Conservation (phyloP, 2,113 vertebrate species). For the Chlorodrepanis virens region DNA sequence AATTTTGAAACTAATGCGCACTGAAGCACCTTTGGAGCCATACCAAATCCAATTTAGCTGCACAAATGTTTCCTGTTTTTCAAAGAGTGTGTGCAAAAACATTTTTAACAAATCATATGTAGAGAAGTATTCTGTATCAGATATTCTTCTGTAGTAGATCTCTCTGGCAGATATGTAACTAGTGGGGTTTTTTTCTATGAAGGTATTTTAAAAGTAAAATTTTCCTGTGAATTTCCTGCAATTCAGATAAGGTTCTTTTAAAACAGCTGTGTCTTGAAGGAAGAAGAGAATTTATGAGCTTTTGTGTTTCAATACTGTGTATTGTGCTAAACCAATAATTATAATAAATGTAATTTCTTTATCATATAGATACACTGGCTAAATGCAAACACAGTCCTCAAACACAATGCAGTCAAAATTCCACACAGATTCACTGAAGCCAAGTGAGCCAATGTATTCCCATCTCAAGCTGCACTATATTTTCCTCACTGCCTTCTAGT, state of each 20-base stretch:
- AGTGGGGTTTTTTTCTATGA: background rate
- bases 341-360: background rate
- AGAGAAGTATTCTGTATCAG: background rate
- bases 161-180: background rate
- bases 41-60: background rate
- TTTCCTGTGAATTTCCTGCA: background rate
- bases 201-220: background rate
- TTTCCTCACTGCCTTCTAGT: background rate
- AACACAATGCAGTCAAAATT: background rate
- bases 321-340: background rate
- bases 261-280: background rate
- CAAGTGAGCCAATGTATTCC: background rate
- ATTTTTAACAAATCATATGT: background rate
- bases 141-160: background rate
- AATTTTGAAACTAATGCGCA: background rate
- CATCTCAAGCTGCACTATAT: background rate
- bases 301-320: background rate
- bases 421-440: background rate
- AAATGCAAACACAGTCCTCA: background rate
- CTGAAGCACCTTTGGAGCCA: background rate
- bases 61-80: background rate
- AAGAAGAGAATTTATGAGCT: background rate
- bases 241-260: background rate
- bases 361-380: background rate
- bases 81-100: background rate